Base-by-base conservation (phyloP, 2,113 vertebrate genomes). In the Psophia crepitans region DNA sequence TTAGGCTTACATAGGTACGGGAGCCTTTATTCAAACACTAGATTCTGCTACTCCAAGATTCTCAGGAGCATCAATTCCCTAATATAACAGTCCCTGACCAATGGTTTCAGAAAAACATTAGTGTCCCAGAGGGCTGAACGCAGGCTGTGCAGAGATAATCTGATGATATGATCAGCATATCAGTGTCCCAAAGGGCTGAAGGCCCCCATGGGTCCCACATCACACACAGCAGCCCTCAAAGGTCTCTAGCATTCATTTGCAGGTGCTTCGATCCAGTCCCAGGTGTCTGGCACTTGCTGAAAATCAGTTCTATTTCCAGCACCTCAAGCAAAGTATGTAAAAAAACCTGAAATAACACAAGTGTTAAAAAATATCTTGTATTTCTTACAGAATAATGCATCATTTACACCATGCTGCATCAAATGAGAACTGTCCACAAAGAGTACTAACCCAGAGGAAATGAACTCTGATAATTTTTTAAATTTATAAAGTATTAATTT, bases 181-280 rank as follows among this genome's bases (percentile, higher is more conserved):
- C 9, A 20, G 44, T 44, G 57, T n/a, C 14, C 13, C 65, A 33
- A 37, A 41, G 64, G 78, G 20, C 58, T 26, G 23, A 51, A 39
- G 33, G 30, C 32, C 17, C 53, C n/a, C 2, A 0, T 5, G 17
- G 35, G 53, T 27, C 39, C 66, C 75, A 46, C 1, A 0, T n/a
- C 37, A 48, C 63, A 32, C 27, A 18, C 4, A 4, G 27, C 49
- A 64, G 39, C 24, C 41, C 24, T 68, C 46, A 61, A 61, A 74
- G n/a, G 39, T 44, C 66, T 79, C 57, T 5, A 58, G 35, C 44
- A 20, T 24, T 44, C 7, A 5, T 5, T 37, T 73, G 37, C 44
- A 73, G 35, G 14, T 2, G 1, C 39, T 60, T 14, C 4, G 1
- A 44, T 27, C 10, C 3, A 0, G 12, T 8, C 44, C 13, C 61